Conservation (phyloP, 1,140 invertebrate genomes). For the Epicauta chinensis region DNA sequence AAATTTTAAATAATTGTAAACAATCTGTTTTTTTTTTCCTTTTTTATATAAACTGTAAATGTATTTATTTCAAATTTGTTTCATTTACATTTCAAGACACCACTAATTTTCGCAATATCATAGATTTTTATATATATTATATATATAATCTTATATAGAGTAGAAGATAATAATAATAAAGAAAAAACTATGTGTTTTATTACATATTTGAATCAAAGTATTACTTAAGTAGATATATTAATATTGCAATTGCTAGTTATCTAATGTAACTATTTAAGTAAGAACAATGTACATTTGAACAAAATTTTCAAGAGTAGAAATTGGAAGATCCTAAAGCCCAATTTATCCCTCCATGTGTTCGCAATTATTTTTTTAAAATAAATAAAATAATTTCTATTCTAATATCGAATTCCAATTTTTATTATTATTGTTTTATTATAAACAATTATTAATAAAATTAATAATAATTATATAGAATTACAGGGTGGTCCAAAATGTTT, state of each 20-base stretch:
- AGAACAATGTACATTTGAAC: constrained; percentile 17
- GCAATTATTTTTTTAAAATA: background rate
- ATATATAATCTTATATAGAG: constrained; percentile 4
- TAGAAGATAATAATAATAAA: background rate
- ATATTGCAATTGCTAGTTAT: constrained; percentile 16
- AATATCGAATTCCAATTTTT: background rate
- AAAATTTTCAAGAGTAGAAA: constrained; percentile 8
- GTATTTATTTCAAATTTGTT: background rate
- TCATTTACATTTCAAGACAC: background rate
- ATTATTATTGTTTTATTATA: constrained; percentile 30
- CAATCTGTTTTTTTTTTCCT: background rate
- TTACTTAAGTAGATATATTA: constrained; percentile 20
- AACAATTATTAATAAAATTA: constrained; percentile 32
- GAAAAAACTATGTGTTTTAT: constrained; percentile 9
- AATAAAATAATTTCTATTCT: too few relatives aligned
- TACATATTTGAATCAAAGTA: constrained; percentile 18
- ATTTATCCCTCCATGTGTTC: constrained; percentile 22
- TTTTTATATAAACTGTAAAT: background rate
- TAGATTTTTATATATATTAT: too few relatives aligned
- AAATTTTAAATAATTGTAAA: too few relatives aligned
- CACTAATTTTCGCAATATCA: background rate
- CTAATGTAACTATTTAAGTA: constrained; percentile 17
- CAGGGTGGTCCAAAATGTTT: constrained; percentile 13
- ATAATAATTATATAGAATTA: constrained; percentile 10
- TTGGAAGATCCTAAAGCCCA: constrained; percentile 12